These are phyloP conservation scores for Cottoperca gobio DNA, from an alignment of 2,797 vertebrate species.

Conservation along the genomic window DNA sequence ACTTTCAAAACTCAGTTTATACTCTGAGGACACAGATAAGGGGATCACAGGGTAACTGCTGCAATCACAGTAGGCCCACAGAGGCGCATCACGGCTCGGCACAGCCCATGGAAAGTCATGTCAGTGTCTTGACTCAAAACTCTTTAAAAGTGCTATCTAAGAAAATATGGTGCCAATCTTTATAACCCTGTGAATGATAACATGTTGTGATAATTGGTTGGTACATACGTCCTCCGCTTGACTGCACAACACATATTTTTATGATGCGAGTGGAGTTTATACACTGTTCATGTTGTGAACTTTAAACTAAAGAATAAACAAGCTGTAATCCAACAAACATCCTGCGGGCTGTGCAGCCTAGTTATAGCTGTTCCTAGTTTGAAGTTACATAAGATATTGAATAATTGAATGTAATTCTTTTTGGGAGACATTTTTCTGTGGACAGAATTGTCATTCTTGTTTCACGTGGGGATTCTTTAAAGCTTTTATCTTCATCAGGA, in stretches of 20 bases:
- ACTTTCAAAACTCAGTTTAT: neutral
- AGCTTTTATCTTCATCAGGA: constrained; percentile 19
- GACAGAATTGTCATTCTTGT: constrained; percentile 16
- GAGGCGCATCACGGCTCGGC: neutral
- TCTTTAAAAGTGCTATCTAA: neutral
- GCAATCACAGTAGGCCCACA: neutral
- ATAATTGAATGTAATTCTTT: constrained; percentile 63
- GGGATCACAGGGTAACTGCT: neutral
- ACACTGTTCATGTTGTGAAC: constrained; percentile 5
- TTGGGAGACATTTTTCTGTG: constrained; percentile 14
- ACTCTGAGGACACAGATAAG: neutral
- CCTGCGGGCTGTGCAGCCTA: constrained; percentile 14
- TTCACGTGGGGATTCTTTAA: constrained; percentile 19
- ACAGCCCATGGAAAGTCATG: neutral
- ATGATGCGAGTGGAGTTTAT: neutral
- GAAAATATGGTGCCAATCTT: neutral
- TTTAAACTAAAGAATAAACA: constrained; percentile 40
- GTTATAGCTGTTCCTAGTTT: constrained; percentile 17
- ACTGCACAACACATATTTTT: neutral
- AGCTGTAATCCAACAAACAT: neutral
- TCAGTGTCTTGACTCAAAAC: neutral
- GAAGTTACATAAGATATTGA: constrained; percentile 46
- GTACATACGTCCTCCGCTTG: neutral
- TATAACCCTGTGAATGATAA: neutral
- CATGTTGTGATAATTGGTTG: neutral